Conservation (phyloP, 2,888 invertebrate species). For the Iphiclides podalirius region DNA sequence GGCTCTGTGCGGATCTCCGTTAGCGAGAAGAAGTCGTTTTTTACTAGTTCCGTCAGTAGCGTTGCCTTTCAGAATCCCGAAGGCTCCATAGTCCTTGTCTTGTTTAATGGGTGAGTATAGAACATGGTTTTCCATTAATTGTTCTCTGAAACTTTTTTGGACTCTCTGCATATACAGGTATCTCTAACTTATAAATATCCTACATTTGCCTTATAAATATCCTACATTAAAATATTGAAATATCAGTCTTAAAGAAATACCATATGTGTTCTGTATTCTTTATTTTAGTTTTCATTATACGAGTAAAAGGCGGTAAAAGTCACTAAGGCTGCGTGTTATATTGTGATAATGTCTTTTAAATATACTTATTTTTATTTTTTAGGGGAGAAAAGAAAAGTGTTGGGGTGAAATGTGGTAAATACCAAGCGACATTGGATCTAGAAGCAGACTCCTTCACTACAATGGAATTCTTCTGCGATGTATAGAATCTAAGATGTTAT, state of each 20-base stretch:
- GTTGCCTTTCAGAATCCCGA: conserved; percentile 24
- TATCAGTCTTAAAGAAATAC: too few relatives aligned
- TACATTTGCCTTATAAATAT: too few relatives aligned
- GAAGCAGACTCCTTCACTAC: conserved; percentile 41
- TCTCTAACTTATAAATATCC: too few relatives aligned
- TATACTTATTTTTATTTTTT: neutral
- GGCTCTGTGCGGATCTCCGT: conserved; percentile 66
- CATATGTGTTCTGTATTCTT: too few relatives aligned
- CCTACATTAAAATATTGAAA: too few relatives aligned
- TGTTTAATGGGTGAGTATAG: conserved; percentile 25
- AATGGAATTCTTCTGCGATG: conserved; percentile 35
- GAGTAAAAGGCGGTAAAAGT: too few relatives aligned
- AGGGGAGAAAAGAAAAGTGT: conserved; percentile 4
- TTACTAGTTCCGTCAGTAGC: conserved; percentile 9
- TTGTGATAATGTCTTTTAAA: too few relatives aligned
- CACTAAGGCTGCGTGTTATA: too few relatives aligned
- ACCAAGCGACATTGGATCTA: conserved; percentile 32
- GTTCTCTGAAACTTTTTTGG: too few relatives aligned
- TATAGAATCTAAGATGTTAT: conserved; percentile 2
- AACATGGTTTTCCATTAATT: too few relatives aligned
- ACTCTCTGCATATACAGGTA: too few relatives aligned
- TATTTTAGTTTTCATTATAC: too few relatives aligned
- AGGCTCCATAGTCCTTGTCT: conserved; percentile 20
- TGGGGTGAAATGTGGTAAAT: conserved; percentile 8
- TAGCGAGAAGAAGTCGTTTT: conserved; percentile 21